Evolutionary conservation across 2,113 vertebrate species (phyloP).

Genomic region (Megaceryle maxima): DNA sequence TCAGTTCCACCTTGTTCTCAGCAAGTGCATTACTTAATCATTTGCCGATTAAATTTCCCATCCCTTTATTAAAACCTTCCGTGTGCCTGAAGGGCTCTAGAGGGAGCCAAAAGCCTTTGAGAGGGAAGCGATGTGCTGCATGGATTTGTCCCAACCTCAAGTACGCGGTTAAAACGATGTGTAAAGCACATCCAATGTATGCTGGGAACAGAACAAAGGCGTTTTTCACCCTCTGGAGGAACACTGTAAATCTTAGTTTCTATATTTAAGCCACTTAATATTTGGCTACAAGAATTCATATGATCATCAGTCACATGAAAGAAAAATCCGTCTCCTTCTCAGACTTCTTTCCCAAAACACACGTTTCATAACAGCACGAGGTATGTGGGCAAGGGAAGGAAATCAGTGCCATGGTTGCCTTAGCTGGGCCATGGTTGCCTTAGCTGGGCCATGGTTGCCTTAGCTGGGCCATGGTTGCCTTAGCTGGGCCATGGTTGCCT

Average conservation of each 20-base stretch:
- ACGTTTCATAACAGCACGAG: not conserved
- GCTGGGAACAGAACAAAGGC: not conserved
- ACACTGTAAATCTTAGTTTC: not conserved
- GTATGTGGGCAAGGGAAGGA: not conserved
- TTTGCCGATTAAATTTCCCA: not conserved
- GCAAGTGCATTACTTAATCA: not conserved
- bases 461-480: not conserved
- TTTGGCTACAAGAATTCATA: conserved; percentile 18
- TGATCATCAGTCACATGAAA: conserved; percentile 11
- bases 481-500: not conserved
- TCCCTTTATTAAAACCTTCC: not conserved
- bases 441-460: not conserved
- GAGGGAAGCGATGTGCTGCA: not conserved
- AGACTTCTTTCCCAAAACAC: conserved; percentile 9
- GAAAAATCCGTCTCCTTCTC: not conserved
- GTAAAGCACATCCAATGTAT: not conserved
- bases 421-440: not conserved
- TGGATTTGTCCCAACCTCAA: not conserved
- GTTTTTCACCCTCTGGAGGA: conserved; percentile 5
- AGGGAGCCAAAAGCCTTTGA: conserved; percentile 63
- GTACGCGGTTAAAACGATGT: not conserved
- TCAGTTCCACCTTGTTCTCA: not conserved
- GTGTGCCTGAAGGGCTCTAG: conserved; percentile 10
- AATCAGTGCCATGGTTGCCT: not conserved
- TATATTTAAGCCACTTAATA: conserved; percentile 37